Evolutionary conservation across 2,797 vertebrate species (phyloP), one percentile per base, ranked within the genome.

Genomic region (Stomatorhinus walkeri): DNA sequence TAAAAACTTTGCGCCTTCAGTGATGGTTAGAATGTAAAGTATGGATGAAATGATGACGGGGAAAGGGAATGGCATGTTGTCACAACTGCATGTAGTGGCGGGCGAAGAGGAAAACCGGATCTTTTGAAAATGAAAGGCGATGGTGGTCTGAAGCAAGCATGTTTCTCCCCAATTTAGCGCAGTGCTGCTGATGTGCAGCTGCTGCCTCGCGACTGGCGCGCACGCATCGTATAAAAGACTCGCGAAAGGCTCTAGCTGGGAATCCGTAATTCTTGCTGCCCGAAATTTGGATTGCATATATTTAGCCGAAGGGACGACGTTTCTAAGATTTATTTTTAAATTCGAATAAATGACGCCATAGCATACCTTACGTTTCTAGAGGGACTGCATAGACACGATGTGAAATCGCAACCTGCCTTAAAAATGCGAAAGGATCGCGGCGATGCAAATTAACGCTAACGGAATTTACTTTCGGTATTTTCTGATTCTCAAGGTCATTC

Each of bases 401-500:
- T 83, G 79, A 83, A 48, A 46, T 22, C 79, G 19, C 40, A 49
- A 22, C 43, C 83, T 51, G 83, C n/a, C 12, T 85, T 52, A 22
- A 49, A 48, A 49, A 46, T 51, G 28, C 22, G 36, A 81, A 81
- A n/a, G 72, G 40, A 79, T 19, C 10, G 10, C 43, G 43, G 22
- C 22, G 4, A 28, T 9, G 22, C 48, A 51, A 22, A 24, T 24
- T 51, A 85, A 49, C 9, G n/a, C n/a, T 14, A 48, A 84, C 22
- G n/a, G 43, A 85, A 51, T 85, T 85, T 49, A 51, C 48, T 85
- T 49, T 85, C 24, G 4, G n/a, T 49, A 49, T 85, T 49, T 89
- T 91, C 92, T 91, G 79, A 88, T 92, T 91, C 94, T 96, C 96
- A 96, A 96, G 96, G 96, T 96, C 96, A 96, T 95, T 93, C 91